Percentiles rank a stretch among this genome's conserved stretches.
Conservation (phyloP, 1,140 invertebrate genomes). For the Galleria mellonella region DNA sequence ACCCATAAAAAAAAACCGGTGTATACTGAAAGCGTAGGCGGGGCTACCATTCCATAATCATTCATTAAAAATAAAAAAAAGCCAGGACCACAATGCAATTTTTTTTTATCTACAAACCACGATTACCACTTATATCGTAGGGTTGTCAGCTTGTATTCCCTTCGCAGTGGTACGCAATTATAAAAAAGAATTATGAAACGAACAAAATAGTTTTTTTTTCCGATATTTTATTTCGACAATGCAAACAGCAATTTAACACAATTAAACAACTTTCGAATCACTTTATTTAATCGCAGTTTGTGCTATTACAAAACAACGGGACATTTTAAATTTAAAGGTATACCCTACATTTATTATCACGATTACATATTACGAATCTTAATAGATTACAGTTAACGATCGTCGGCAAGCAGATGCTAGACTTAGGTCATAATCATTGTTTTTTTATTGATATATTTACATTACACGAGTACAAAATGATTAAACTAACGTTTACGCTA, state of each 20-base stretch:
- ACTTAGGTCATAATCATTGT: conserved; percentile 4
- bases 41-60: too few species aligned
- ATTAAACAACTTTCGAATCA: conserved; percentile 15
- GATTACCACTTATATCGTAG: too few species aligned
- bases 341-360: conserved; percentile 22
- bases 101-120: too few species aligned
- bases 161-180: too few species aligned
- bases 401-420: background rate
- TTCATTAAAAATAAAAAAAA: too few species aligned
- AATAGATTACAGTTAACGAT: background rate
- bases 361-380: conserved; percentile 21
- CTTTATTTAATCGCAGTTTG: conserved; percentile 19
- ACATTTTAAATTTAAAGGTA: conserved; percentile 12
- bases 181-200: conserved; percentile 2
- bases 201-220: conserved; percentile 14
- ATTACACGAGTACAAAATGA: conserved; percentile 27
- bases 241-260: conserved; percentile 22
- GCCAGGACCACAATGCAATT: too few species aligned
- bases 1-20: too few species aligned
- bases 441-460: conserved; percentile 15
- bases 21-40: too few species aligned
- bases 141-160: too few species aligned
- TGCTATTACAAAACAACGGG: conserved; percentile 34
- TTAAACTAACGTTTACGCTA: conserved; percentile 6
- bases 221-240: conserved; percentile 23